Conservation (phyloP, 2,113 vertebrate species). For the Hemicordylus capensis region DNA sequence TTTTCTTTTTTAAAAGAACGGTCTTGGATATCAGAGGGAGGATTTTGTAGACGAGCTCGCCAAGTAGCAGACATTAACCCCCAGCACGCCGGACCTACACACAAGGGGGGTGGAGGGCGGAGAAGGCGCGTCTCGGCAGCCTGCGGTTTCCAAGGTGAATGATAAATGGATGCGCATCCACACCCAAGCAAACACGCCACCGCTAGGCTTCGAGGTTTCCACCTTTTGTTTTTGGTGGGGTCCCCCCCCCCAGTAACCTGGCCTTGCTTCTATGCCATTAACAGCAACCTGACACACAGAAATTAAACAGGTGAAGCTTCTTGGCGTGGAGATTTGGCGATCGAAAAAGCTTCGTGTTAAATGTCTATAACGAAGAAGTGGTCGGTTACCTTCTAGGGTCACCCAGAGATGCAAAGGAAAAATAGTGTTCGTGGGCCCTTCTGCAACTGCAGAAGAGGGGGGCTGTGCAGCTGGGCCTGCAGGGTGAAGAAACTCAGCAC, state of each 20-base stretch:
- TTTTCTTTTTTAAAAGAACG: conserved; percentile 1
- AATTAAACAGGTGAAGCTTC: neutral
- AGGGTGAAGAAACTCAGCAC: no score
- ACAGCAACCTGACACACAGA: no score
- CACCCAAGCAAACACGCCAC: neutral
- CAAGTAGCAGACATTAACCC: conserved; percentile 20
- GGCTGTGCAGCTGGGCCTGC: neutral
- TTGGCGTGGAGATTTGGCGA: neutral
- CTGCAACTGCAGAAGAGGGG: neutral
- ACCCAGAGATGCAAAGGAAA: neutral
- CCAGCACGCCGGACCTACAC: neutral
- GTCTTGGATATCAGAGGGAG: neutral
- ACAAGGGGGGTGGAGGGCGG: neutral
- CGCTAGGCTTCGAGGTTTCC: neutral
- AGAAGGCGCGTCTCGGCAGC: neutral
- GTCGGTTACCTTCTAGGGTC: no score
- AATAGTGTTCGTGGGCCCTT: neutral
- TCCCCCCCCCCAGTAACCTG: no score
- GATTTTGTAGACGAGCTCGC: conserved; percentile 17
- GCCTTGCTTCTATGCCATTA: neutral
- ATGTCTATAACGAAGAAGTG: no score
- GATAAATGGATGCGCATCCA: neutral
- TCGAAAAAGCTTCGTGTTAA: no score
- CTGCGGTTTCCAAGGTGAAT: neutral
- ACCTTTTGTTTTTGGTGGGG: no score